A percentile compares a stretch with the other conserved stretches of the same genome.
Evolutionary conservation across 2,888 invertebrate genomes (phyloP).

Genomic region (Orchesella flavescens): DNA sequence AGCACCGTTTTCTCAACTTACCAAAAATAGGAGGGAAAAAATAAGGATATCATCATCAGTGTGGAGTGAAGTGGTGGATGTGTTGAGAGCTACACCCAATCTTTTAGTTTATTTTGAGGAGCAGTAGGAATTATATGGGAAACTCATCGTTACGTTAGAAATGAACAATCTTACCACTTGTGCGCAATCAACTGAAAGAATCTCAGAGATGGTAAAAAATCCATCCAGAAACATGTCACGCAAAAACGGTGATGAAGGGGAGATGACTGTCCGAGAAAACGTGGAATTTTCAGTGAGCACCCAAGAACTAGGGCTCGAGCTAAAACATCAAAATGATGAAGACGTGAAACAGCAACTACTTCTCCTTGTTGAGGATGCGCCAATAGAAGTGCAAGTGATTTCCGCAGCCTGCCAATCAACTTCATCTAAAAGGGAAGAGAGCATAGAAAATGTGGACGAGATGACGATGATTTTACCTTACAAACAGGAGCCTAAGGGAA

Average conservation of each 20-base stretch:
- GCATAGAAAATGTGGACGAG: background rate
- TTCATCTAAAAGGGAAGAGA: background rate
- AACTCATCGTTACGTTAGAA: background rate
- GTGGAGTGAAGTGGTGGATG: conserved; percentile 10
- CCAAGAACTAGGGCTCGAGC: conserved; percentile 28
- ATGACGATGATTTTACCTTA: background rate
- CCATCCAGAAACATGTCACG: conserved; percentile 63
- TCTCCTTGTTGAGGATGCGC: conserved; percentile 34
- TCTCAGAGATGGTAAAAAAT: conserved; percentile 46
- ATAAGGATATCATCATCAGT: conserved; percentile 33
- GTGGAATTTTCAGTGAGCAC: conserved; percentile 25
- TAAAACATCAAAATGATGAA: conserved; percentile 18
- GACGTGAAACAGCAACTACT: conserved; percentile 31
- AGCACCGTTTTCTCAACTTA: background rate
- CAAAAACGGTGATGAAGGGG: conserved; percentile 19
- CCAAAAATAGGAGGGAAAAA: background rate
- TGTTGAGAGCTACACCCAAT: background rate
- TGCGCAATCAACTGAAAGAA: conserved; percentile 44
- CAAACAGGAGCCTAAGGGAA: background rate
- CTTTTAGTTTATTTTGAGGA: background rate
- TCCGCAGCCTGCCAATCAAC: conserved; percentile 59
- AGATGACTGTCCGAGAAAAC: conserved; percentile 16
- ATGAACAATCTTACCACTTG: conserved; percentile 18
- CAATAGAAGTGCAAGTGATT: conserved; percentile 39
- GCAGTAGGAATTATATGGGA: too few species aligned